Base-by-base conservation (phyloP, 2,113 vertebrate genomes). In the Sinocyclocheilus grahami region DNA sequence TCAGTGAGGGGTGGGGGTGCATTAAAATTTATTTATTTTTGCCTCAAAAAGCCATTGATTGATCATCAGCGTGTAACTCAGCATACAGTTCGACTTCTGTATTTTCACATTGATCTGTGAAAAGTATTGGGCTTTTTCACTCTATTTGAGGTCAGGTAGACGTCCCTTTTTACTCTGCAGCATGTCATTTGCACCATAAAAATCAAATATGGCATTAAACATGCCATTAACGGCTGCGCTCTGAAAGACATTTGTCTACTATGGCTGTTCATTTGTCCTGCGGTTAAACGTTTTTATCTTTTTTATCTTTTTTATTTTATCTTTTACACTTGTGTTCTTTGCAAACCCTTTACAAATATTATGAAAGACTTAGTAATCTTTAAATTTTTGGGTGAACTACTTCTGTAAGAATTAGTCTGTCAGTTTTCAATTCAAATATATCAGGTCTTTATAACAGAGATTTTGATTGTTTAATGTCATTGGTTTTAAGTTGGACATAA, bases 91-190 rank as follows among this genome's bases (percentile, higher is more conserved):
- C 53, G 65, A 30, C 65, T 55, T 55, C 67, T 78, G 27, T 5
- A 48, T 80, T 85, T 86, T 85, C 14, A 62, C 63, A 46, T 76
- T 86, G 75, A 87, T 71, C 62, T 76, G 67, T 80, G 75, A 83
- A 80, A 33, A 78, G 24, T 9, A 60, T 10, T 27, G 27, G 55
- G 22, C 24, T 58, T 60, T 37, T 82, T 86, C 62, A 30, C 7
- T 85, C 7, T 5, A 75, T 80, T 83, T 58, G 8, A 84, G 58
- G 37, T 83, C 51, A 86, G 53, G 51, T 78, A 78, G 48, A 78
- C 16, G 33, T 62, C 75, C 20, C 51, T 86, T 71, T 86, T 55
- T 72, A 3, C 55, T 78, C 24, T 74, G n/a, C n/a, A 65, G 48
- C 58, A n/a, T 24, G 51, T 72, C 71, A 37, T 77, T 67, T 30